A percentile compares a stretch with the other conserved stretches of the same genome.
phyloP scores from a whole-genome alignment of 2,888 invertebrate genomes.

The Eupsilia transversa region DNA sequence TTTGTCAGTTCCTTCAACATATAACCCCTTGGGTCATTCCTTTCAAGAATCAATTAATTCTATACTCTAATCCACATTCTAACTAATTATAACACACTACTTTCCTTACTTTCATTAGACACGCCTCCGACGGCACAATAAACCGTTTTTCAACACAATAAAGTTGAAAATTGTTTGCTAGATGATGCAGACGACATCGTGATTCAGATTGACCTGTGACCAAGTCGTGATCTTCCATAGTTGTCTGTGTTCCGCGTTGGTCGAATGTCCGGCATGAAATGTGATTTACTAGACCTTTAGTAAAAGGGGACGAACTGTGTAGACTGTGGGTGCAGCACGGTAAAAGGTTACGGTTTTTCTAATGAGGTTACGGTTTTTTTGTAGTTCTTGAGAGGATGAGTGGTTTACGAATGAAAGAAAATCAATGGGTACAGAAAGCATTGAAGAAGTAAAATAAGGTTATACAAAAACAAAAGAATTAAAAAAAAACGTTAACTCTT shows the following conservation, averaged over 20 bases:
- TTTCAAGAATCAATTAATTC: conserved; percentile 19
- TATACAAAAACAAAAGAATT: neutral
- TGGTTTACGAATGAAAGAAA: neutral
- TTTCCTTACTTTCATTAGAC: conserved; percentile 41
- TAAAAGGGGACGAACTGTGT: conserved; percentile 16
- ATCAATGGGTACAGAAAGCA: neutral
- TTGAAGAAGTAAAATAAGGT: neutral
- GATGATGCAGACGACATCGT: conserved; percentile 64
- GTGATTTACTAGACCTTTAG: conserved; percentile 58
- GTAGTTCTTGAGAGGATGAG: neutral
- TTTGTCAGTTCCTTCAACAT: conserved; percentile 39
- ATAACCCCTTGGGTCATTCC: conserved; percentile 35
- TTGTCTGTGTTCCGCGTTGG: conserved; percentile 56
- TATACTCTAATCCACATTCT: conserved; percentile 28
- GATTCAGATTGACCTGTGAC: conserved; percentile 65
- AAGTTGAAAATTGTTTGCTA: conserved; percentile 32
- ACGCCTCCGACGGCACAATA: neutral
- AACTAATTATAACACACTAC: conserved; percentile 31
- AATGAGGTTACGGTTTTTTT: conserved; percentile 6
- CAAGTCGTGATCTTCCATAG: conserved; percentile 68
- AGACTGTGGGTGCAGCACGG: neutral
- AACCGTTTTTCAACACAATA: conserved; percentile 5
- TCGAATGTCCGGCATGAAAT: conserved; percentile 59
- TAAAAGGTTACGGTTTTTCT: conserved; percentile 4
- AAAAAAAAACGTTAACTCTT: neutral